These are phyloP conservation scores for Osmoderma eremita DNA, from an alignment of 2,888 invertebrate species.

Conservation along the genomic window DNA sequence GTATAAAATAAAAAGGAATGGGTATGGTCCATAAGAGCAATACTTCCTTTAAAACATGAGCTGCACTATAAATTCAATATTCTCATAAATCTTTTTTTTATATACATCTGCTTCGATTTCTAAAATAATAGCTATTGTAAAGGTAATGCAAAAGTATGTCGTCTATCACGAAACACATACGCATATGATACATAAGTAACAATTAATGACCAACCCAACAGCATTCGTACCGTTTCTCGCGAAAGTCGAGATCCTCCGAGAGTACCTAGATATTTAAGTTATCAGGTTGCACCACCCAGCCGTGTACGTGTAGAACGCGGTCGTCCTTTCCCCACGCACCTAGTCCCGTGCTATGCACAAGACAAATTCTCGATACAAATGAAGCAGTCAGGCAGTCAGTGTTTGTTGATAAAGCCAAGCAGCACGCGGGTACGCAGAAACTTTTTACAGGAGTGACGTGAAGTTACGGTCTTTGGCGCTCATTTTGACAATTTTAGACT, in stretches of 20 bases:
- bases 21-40: no score
- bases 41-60: no score
- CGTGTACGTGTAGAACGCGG: background rate
- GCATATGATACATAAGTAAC: background rate
- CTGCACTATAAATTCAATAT: no score
- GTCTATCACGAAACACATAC: background rate
- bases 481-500: background rate
- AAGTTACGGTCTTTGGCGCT: background rate
- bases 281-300: background rate
- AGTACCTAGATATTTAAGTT: background rate
- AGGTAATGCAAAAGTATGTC: background rate
- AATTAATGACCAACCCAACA: background rate
- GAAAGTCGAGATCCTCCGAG: conserved; percentile 5
- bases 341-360: conserved; percentile 4
- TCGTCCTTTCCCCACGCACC: conserved; percentile 21
- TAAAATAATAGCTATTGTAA: conserved; percentile 3
- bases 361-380: conserved; percentile 1
- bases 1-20: no score
- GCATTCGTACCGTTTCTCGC: background rate
- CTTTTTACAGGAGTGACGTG: no score
- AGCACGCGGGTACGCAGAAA: background rate
- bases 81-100: background rate
- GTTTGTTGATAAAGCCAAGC: conserved; percentile 16
- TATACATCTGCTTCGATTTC: background rate
- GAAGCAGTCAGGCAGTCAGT: conserved; percentile 25